These are phyloP conservation scores for Papilio machaon DNA, from an alignment of 1,140 invertebrate genomes.

Conservation along the genomic window DNA sequence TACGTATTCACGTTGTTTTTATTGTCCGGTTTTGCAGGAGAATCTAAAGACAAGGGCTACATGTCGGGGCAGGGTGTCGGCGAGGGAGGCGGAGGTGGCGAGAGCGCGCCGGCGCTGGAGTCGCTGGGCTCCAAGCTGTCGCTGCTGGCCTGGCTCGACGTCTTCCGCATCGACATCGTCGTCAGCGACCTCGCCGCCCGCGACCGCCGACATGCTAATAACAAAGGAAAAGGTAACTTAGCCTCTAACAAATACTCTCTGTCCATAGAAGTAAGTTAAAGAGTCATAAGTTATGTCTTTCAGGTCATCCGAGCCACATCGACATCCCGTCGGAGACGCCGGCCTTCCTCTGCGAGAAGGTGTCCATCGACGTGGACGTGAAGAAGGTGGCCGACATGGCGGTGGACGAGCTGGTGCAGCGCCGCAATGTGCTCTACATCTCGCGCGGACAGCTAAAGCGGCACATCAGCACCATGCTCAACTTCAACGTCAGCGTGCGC, in stretches of 20 bases:
- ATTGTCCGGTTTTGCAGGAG: conserved; percentile 46
- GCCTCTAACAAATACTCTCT: neutral
- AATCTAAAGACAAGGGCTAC: conserved; percentile 56
- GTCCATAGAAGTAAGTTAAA: neutral
- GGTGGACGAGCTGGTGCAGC: conserved; percentile 91
- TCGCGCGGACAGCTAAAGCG: conserved; percentile 93
- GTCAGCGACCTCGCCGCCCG: conserved; percentile 89
- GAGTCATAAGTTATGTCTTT: neutral
- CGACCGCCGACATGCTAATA: conserved; percentile 69
- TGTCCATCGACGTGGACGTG: conserved; percentile 93
- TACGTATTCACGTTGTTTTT: neutral
- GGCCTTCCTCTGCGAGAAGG: conserved; percentile 95
- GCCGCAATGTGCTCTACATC: conserved; percentile 92
- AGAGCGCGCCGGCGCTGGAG: conserved; percentile 85
- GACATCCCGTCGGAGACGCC: conserved; percentile 90
- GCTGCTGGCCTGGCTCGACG: conserved; percentile 92
- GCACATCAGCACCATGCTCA: conserved; percentile 93
- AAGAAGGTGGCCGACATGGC: conserved; percentile 95
- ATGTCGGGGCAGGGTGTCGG: conserved; percentile 39
- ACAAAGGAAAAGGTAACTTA: conserved; percentile 71
- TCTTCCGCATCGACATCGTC: conserved; percentile 96
- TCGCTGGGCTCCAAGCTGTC: conserved; percentile 95
- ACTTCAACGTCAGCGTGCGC: conserved; percentile 92
- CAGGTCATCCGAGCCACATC: conserved; percentile 81
- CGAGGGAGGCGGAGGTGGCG: conserved; percentile 54